Base-by-base conservation (phyloP, 2,888 invertebrate species). In the Drosophila basisetae region DNA sequence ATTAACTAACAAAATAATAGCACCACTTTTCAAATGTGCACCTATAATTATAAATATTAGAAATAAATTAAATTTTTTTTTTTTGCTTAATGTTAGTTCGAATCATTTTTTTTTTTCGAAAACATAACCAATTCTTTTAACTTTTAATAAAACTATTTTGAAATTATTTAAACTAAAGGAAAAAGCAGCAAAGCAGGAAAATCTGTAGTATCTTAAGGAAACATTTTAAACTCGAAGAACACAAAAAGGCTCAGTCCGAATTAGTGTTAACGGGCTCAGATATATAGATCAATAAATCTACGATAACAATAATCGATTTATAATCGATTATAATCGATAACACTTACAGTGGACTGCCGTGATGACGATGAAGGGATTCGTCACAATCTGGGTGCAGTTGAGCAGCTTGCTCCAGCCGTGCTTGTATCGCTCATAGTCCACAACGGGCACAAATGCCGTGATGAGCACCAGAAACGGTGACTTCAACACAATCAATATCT, bases 401-500 rank as follows among this genome's bases (percentile, higher is more conserved):
- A 91, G 80, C 43, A 92, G 35, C 68, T 92, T 92, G 50, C 89
- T 84, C 92, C 92, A 92, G 11, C 92, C 92, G 49, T 92, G 91
- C 47, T 88, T 85, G 11, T 80, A 67, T 31, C n/a, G 16, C 33
- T 82, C 84, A 43, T 84, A 91, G 52, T 91, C 76, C 18, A 91
- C 90, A 9, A 72, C 67, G 0, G 92, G 92, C 47, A 92, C 82
- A 6, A 85, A 28, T 0, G 84, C 0, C 0, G 52, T 65, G 13
- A 85, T 41, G 0, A 78, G 0, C 2, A 89, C 62, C 3, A 60
- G 22, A 13, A 92, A 53, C 0, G 92, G 92, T 0, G 68, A 43
- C 18, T 65, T 76, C 4, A 83, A 0, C 1, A 84, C 11, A 9
- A 80, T 41, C 18, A 66, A 11, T 0, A 47, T 0, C 1, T 78